A percentile compares a stretch with the other conserved stretches of the same genome.
Conservation (phyloP, 2,888 invertebrate species). For the Frankliniella intonsa region DNA sequence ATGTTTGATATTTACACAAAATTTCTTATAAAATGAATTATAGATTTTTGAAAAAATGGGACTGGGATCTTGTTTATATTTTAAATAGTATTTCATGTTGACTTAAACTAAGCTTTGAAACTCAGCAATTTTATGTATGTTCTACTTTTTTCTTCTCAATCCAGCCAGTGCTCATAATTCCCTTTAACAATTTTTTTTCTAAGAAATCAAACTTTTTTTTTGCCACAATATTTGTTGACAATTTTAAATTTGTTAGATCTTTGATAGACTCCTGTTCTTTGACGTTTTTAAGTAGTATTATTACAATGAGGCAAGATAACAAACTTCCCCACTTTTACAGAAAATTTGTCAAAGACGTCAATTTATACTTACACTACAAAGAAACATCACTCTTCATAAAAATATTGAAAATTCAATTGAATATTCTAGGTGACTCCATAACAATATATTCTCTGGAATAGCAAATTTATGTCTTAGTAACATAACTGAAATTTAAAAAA, state of each 20-base stretch:
- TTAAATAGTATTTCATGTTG: too few species aligned
- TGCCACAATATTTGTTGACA: neutral
- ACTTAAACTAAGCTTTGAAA: too few species aligned
- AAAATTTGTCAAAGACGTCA: neutral
- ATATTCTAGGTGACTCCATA: conserved; percentile 13
- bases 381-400: conserved; percentile 6
- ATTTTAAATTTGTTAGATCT: too few species aligned
- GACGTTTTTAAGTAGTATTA: too few species aligned
- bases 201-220: neutral
- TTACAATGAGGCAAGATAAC: too few species aligned
- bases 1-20: neutral
- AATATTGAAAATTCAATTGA: conserved; percentile 21
- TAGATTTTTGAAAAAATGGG: too few species aligned
- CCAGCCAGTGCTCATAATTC: neutral
- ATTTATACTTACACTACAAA: neutral
- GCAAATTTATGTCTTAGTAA: neutral
- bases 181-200: neutral
- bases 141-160: neutral
- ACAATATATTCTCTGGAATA: neutral
- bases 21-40: too few species aligned
- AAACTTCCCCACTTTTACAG: neutral
- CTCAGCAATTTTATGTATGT: too few species aligned
- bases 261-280: too few species aligned
- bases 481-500: neutral
- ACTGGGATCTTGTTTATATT: too few species aligned